phyloP scores from a whole-genome alignment of 1,140 invertebrate species.

The Cataglyphis hispanica region DNA sequence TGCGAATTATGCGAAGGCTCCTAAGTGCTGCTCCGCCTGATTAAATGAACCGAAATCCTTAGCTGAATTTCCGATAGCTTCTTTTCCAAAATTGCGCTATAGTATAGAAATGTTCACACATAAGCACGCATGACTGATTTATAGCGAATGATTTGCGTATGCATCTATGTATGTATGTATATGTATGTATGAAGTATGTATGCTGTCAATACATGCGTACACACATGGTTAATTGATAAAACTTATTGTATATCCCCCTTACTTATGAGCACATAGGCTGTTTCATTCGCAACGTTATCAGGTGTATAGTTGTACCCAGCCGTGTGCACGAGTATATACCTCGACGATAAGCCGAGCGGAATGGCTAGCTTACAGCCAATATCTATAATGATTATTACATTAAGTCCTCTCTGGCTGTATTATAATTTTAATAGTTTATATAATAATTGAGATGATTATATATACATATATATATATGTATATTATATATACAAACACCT shows the following conservation, averaged over 20 bases:
- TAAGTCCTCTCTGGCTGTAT: constrained; percentile 83
- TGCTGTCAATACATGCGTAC: constrained; percentile 69
- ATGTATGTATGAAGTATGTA: constrained; percentile 41
- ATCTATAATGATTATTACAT: constrained; percentile 80
- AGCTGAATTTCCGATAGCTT: constrained; percentile 18
- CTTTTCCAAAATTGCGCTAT: constrained; percentile 58
- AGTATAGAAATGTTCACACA: constrained; percentile 62
- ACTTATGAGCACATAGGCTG: constrained; percentile 72
- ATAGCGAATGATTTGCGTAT: constrained; percentile 42
- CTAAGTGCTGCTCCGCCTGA: constrained; percentile 24
- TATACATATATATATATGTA: constrained; percentile 78
- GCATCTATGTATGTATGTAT: constrained; percentile 52
- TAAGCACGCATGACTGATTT: constrained; percentile 55
- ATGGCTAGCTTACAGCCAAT: constrained; percentile 78
- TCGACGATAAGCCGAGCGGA: constrained; percentile 61
- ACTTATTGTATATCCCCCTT: constrained; percentile 79
- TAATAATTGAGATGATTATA: constrained; percentile 78
- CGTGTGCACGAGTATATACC: constrained; percentile 41
- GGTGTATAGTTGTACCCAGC: constrained; percentile 41
- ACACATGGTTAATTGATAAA: constrained; percentile 70
- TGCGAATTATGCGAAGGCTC: constrained; percentile 18
- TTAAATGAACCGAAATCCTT: not conserved
- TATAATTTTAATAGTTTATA: constrained; percentile 83
- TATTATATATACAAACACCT: constrained; percentile 72
- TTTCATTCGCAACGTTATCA: constrained; percentile 66